Base-by-base conservation (phyloP, 2,113 vertebrate species). In the Datnioides undecimradiatus region DNA sequence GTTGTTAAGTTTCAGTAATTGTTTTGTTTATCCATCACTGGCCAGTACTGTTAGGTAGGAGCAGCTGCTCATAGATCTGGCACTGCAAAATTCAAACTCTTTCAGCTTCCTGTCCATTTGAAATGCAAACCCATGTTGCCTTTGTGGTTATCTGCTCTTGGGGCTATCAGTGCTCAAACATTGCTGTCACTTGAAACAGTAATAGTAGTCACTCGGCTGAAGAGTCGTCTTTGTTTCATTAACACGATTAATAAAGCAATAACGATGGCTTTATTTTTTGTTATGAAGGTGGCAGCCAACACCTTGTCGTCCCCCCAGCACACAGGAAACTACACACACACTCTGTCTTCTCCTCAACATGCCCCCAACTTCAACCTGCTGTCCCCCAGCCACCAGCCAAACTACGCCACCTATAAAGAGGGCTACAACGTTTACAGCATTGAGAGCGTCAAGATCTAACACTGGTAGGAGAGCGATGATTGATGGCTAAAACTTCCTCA, bases 401-500 rank as follows among this genome's bases (percentile, higher is more conserved):
- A 88, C 97, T 99, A 98, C 97, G 97, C 97, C 94, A 98, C 97
- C 96, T 98, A 99, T 95, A 99, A 99, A 96, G 97, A 99, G 96
- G 97, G 97, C 97, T 99, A 99, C 97, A 99, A 98, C 97, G 97
- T 99, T 94, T 99, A 99, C 96, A 97, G 97, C 95, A 97, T 98
- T 96, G 97, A 99, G 96, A 99, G 97, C 97, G 97, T 99, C 96
- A 99, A 99, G 96, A 99, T 99, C 96, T 99, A 99, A 97, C 94
- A 96, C 96, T 95, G 97, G 97, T 99, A 99, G 97, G 97, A 97
- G 96, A 91, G 70, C 38, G 88, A 90, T 87, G 85, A 91, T 88
- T 90, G 84, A 86, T 80, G 86, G 86, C 87, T 88, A 69, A 71
- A 76, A 63, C 57, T 41, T 65, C 96, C 94, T 94, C 95, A 76